Conservation (phyloP, 2,888 invertebrate species). For the Acleris holmiana region DNA sequence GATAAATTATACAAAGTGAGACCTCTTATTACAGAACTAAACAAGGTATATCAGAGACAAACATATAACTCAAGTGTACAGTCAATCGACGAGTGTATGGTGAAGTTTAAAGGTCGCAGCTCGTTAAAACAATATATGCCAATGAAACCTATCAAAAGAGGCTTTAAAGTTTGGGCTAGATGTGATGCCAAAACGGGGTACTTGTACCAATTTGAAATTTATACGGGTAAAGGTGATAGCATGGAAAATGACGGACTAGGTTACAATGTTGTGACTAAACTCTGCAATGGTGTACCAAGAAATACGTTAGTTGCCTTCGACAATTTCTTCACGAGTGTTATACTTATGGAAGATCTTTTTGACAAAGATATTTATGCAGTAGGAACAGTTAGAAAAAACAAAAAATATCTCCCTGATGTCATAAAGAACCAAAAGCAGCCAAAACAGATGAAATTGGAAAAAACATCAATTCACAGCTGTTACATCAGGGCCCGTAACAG, state of each 20-base stretch:
- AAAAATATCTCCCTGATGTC: slow-evolving; percentile 46
- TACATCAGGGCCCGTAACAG: slow-evolving; percentile 41
- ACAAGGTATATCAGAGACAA: slow-evolving; percentile 39
- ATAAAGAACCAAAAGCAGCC: slow-evolving; percentile 43
- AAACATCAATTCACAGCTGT: slow-evolving; percentile 48
- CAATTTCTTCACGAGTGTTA: too few species aligned
- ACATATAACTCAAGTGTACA: slow-evolving; percentile 40
- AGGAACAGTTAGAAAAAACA: slow-evolving; percentile 47
- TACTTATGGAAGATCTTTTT: slow-evolving; percentile 42
- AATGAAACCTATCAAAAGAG: slow-evolving; percentile 31
- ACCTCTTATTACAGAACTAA: slow-evolving; percentile 43
- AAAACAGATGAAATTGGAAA: slow-evolving; percentile 43
- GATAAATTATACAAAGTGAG: slow-evolving; percentile 47
- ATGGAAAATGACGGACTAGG: too few species aligned
- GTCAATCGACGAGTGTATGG: slow-evolving; percentile 47
- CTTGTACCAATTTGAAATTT: slow-evolving; percentile 11
- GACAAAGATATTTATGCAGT: slow-evolving; percentile 45
- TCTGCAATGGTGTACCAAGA: slow-evolving; percentile 2
- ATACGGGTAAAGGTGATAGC: too few species aligned
- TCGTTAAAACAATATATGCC: slow-evolving; percentile 47
- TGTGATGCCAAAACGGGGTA: slow-evolving; percentile 7
- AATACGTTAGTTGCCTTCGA: neutral
- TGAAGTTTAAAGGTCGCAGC: slow-evolving; percentile 48
- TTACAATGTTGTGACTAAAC: slow-evolving; percentile 1
- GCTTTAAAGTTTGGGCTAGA: slow-evolving; percentile 26